Conservation (phyloP, 92 coral and sea anemone species). For the Zoanthus sociatus region DNA sequence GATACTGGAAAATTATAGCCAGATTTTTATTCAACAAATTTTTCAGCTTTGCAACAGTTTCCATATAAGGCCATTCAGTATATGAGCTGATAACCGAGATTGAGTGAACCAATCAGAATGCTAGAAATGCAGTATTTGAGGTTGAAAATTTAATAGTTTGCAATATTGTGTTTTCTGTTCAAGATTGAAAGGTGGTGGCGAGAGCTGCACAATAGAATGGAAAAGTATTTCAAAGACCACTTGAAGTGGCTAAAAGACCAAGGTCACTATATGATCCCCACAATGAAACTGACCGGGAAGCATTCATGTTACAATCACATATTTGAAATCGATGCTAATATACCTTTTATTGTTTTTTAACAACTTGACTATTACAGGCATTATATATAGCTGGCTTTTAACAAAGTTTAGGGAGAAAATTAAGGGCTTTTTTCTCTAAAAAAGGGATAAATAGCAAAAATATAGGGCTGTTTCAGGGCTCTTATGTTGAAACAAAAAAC, state of each 20-base stretch:
- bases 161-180: conserved; percentile 34
- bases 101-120: not conserved
- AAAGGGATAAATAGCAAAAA: too few species aligned
- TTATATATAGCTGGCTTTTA: too few species aligned
- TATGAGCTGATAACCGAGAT: not conserved
- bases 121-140: not conserved
- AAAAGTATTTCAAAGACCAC: conserved; percentile 36
- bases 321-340: conserved; percentile 2
- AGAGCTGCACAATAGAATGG: conserved; percentile 37
- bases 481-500: too few species aligned
- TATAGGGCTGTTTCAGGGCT: too few species aligned
- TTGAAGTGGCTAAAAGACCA: conserved; percentile 38
- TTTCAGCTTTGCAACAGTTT: not conserved
- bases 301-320: conserved; percentile 19
- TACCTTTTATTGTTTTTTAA: not conserved
- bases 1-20: too few species aligned
- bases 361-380: too few species aligned
- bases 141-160: conserved; percentile 1
- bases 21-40: too few species aligned
- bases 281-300: conserved; percentile 33
- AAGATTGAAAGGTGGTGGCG: conserved; percentile 42
- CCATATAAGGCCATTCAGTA: not conserved
- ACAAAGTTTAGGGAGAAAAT: too few species aligned
- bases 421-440: too few species aligned
- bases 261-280: conserved; percentile 27